Percentiles rank a stretch among this genome's conserved stretches.
Conservation (phyloP, 2,113 vertebrate species). For the Vulpes ferrilata region DNA sequence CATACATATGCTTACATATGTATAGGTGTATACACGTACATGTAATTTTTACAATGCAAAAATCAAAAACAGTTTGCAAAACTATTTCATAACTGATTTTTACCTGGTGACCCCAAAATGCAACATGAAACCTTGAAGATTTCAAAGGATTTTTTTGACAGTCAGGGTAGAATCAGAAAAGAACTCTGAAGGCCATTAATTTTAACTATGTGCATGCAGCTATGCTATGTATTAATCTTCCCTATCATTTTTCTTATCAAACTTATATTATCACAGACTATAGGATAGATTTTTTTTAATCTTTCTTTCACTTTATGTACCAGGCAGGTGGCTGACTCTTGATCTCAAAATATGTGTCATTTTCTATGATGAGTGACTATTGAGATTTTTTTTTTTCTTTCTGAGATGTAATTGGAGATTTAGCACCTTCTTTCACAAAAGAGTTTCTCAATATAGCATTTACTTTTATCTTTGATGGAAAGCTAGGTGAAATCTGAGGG, state of each 20-base stretch:
- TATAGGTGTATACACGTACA: neutral
- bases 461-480: constrained; percentile 72
- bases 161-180: constrained; percentile 26
- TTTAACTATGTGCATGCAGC: constrained; percentile 61
- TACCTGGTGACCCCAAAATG: neutral
- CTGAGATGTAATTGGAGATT: constrained; percentile 79
- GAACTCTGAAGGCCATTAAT: constrained; percentile 71
- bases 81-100: constrained; percentile 42
- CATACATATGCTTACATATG: neutral
- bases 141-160: constrained; percentile 43
- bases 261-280: constrained; percentile 68
- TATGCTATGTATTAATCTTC: constrained; percentile 71
- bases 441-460: constrained; percentile 73
- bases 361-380: constrained; percentile 75
- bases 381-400: constrained; percentile 48
- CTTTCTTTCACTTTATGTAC: constrained; percentile 61
- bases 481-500: constrained; percentile 70
- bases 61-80: neutral
- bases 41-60: constrained; percentile 36
- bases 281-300: constrained; percentile 54
- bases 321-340: constrained; percentile 78
- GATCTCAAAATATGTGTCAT: constrained; percentile 78
- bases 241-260: constrained; percentile 76
- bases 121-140: constrained; percentile 11
- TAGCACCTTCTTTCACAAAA: constrained; percentile 76